Conservation (phyloP, 2,113 vertebrate genomes). For the Barnardius zonarius region DNA sequence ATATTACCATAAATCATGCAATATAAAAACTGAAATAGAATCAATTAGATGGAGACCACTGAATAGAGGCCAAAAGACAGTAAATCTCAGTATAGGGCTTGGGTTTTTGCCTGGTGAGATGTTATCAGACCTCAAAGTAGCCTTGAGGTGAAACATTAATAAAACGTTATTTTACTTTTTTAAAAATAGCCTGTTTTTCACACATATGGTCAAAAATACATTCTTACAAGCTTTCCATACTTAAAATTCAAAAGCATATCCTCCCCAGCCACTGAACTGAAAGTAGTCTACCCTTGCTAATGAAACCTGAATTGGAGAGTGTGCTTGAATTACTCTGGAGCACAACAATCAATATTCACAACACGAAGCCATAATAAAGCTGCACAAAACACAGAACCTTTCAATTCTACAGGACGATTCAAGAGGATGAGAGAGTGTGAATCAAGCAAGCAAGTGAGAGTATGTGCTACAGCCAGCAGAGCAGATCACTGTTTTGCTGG, state of each 20-base stretch:
- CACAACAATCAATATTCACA: not conserved
- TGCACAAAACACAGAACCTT: not conserved
- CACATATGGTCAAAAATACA: not conserved
- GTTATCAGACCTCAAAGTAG: not conserved
- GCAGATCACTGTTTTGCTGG: not conserved
- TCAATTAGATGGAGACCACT: not conserved
- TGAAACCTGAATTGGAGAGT: not conserved
- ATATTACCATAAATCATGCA: not conserved
- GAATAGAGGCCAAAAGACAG: not conserved
- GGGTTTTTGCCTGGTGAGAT: not conserved
- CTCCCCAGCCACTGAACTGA: not conserved
- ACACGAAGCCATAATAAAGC: not conserved
- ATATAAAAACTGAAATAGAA: not conserved
- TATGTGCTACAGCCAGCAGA: not conserved
- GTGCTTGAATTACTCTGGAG: not conserved
- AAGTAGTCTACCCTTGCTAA: not conserved
- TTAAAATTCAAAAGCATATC: not conserved
- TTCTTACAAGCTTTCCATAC: not conserved
- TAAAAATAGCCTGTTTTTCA: not conserved
- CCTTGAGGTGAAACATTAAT: not conserved
- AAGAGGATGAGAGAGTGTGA: not conserved
- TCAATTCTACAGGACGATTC: not conserved
- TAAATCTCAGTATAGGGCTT: not conserved
- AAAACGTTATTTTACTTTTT: not conserved
- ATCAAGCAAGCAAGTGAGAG: not conserved